These are phyloP conservation scores for Nycticorax nycticorax DNA, from an alignment of 2,113 vertebrate species.

Conservation along the genomic window DNA sequence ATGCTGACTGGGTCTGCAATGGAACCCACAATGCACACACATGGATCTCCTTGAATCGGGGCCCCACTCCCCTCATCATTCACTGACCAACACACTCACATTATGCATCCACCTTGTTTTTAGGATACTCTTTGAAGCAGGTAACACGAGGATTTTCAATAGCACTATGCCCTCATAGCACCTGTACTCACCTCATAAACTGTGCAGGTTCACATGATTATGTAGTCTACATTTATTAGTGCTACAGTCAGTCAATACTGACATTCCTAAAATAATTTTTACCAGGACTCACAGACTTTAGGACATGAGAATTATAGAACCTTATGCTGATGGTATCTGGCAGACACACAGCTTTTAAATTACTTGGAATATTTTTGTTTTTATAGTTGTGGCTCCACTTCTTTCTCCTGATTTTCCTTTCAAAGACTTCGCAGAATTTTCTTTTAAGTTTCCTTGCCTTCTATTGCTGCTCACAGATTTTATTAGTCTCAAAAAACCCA, in stretches of 20 bases:
- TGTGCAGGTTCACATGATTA: background rate
- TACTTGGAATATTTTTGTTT: background rate
- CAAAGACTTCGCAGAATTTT: background rate
- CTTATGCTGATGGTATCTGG: background rate
- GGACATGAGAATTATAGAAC: background rate
- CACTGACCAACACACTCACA: background rate
- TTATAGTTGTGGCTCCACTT: background rate
- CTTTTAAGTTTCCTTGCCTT: background rate
- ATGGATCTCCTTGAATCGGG: background rate
- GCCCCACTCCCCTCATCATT: background rate
- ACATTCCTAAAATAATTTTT: background rate
- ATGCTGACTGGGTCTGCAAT: background rate
- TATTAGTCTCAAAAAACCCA: background rate
- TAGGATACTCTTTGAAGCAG: background rate
- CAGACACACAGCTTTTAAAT: background rate
- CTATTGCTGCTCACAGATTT: background rate
- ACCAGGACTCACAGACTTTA: background rate
- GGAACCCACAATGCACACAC: background rate
- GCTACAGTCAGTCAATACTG: background rate
- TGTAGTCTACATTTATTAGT: background rate
- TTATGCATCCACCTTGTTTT: rapidly evolving
- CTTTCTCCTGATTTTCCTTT: background rate
- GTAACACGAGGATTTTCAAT: background rate
- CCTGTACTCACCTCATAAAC: background rate
- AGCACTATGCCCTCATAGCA: background rate